phyloP scores from a whole-genome alignment of 2,113 vertebrate genomes.

The Antennarius striatus region DNA sequence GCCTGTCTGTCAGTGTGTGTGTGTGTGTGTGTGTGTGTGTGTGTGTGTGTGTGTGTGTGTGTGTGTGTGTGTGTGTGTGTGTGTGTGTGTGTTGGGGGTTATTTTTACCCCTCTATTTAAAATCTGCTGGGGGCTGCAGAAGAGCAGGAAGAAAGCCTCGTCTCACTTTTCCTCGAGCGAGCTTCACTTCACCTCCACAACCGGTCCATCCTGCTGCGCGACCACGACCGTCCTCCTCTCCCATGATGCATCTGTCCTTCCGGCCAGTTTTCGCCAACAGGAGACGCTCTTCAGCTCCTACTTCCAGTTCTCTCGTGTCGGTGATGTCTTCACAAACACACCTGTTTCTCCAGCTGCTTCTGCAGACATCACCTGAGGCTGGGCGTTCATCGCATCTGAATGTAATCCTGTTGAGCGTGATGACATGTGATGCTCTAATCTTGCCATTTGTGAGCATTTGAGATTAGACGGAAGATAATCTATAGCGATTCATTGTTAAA shows the following conservation, averaged over 20 bases:
- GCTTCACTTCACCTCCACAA: conserved; percentile 21
- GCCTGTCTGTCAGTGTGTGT: conserved; percentile 41
- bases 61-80: conserved; percentile 23
- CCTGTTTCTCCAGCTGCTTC: no score
- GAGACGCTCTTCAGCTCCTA: no score
- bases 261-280: no score
- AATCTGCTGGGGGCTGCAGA: conserved; percentile 62
- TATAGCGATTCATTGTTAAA: no score
- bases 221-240: conserved; percentile 5
- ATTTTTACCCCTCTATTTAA: conserved; percentile 58
- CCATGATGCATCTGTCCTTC: conserved; percentile 43
- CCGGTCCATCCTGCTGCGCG: conserved; percentile 11
- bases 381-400: no score
- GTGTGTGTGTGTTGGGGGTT: conserved; percentile 22
- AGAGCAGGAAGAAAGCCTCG: conserved; percentile 45
- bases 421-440: no score
- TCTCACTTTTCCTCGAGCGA: conserved; percentile 46
- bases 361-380: no score
- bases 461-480: no score
- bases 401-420: no score
- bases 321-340: no score
- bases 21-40: conserved; percentile 44
- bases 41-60: conserved; percentile 27
- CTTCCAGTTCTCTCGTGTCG: no score
- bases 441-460: no score